These are phyloP conservation scores for Antitype chi DNA, from an alignment of 2,888 invertebrate genomes.

Conservation along the genomic window DNA sequence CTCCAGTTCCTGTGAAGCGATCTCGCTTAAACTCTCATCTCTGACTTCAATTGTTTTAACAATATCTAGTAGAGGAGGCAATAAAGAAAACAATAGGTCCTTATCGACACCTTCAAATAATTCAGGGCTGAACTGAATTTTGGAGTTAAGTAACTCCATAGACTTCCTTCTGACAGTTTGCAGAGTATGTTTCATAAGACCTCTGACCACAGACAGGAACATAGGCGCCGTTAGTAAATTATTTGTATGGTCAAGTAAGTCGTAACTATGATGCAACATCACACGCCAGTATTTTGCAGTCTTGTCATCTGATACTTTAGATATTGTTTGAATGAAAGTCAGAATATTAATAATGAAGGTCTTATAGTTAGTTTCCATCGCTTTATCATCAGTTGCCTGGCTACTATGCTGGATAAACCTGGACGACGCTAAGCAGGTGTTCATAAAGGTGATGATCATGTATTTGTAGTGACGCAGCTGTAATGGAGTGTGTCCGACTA, in stretches of 20 bases:
- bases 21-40: constrained; percentile 75
- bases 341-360: constrained; percentile 93
- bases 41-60: constrained; percentile 88
- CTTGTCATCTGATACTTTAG: constrained; percentile 91
- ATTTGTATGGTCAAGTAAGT: constrained; percentile 95
- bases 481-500: constrained; percentile 92
- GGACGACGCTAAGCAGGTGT: constrained; percentile 92
- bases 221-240: constrained; percentile 94
- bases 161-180: constrained; percentile 94
- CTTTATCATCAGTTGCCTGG: constrained; percentile 83
- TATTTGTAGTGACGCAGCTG: constrained; percentile 97
- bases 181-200: constrained; percentile 93
- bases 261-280: constrained; percentile 94
- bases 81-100: constrained; percentile 89
- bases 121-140: constrained; percentile 93
- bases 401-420: constrained; percentile 93
- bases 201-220: constrained; percentile 94
- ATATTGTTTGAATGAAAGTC: constrained; percentile 92
- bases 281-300: constrained; percentile 95
- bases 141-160: constrained; percentile 95
- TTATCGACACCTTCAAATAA: constrained; percentile 90
- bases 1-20: constrained; percentile 90
- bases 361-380: constrained; percentile 92
- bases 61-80: constrained; percentile 91
- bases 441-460: constrained; percentile 93